Evolutionary conservation across 2,797 vertebrate species (phyloP), one percentile per base, ranked within the genome.

Genomic region (Nannoperca obscura): DNA sequence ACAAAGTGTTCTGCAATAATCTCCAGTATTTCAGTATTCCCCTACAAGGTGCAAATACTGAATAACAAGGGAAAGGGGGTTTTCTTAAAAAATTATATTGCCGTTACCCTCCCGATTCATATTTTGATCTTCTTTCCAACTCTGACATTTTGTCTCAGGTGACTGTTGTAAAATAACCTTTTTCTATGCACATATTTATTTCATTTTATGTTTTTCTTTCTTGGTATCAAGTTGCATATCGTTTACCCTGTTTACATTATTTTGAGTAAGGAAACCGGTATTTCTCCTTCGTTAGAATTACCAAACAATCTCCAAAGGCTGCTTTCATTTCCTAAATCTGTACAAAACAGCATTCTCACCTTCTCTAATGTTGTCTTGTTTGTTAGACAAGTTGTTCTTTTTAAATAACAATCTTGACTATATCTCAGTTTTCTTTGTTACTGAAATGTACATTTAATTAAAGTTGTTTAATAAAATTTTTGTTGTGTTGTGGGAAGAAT

Each of bases 261-360:
- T 82, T 47, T 55, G 34, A 64, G 17, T 44, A 46, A 27, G 15
- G 7, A 59, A 10, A 22, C 13, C 30, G 12, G 0, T 72, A 58
- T 27, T 61, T 24, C 22, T 54, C 15, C 24, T 81, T 61, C 42
- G 19, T 22, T 0, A 14, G 19, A 80, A 62, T 70, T 36, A 61
- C 38, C 38, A 63, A 50, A 70, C 7, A 5, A 34, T 59, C 42
- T 72, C 11, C 42, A 64, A 85, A 5, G 22, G 47, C 44, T 86
- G 57, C 78, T 90, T 85, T 85, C 59, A 68, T 77, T 86, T 91
- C 78, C 74, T 34, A 7, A 71, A 86, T 81, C 24, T 87, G 5
- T 44, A 20, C 7, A 7, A 53, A 70, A 76, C 30, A 59, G 2
- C 44, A 50, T 13, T 62, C 38, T 12, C 5, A 1, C n/a, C 36